Conservation (phyloP, 2,888 invertebrate species). For the Caenorhabditis uteleia region DNA sequence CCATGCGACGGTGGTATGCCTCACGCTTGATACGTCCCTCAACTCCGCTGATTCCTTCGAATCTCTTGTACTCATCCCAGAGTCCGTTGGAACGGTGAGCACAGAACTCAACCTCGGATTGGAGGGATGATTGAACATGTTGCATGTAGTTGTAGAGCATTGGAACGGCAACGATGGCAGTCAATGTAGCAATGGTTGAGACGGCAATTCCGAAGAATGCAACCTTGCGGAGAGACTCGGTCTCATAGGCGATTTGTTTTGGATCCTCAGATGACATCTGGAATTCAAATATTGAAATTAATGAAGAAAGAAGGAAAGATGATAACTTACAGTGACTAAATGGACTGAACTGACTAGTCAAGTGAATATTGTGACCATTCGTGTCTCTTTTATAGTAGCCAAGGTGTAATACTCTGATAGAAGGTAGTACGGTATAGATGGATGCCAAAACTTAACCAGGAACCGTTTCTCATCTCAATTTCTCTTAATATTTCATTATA, state of each 20-base stretch:
- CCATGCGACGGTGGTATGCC: constrained; percentile 23
- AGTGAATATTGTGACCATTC: constrained; percentile 31
- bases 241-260: constrained; percentile 43
- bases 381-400: constrained; percentile 22
- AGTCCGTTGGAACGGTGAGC: constrained; percentile 54
- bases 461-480: constrained; percentile 31
- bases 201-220: constrained; percentile 58
- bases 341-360: constrained; percentile 40
- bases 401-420: constrained; percentile 37
- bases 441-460: constrained; percentile 28
- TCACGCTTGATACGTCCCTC: constrained; percentile 42
- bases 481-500: constrained; percentile 11
- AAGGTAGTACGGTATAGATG: constrained; percentile 27
- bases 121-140: constrained; percentile 55
- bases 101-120: constrained; percentile 57
- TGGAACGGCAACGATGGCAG: constrained; percentile 56
- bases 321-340: no score
- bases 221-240: constrained; percentile 48
- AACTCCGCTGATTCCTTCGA: constrained; percentile 39
- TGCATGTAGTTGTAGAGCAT: constrained; percentile 63
- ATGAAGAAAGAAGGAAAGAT: not conserved
- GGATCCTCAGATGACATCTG: constrained; percentile 47
- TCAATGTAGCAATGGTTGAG: constrained; percentile 56
- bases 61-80: constrained; percentile 55
- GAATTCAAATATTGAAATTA: constrained; percentile 2